A percentile compares a stretch with the other conserved stretches of the same genome.
phyloP scores from a whole-genome alignment of 2,888 invertebrate genomes.

The Drosophila cracens region DNA sequence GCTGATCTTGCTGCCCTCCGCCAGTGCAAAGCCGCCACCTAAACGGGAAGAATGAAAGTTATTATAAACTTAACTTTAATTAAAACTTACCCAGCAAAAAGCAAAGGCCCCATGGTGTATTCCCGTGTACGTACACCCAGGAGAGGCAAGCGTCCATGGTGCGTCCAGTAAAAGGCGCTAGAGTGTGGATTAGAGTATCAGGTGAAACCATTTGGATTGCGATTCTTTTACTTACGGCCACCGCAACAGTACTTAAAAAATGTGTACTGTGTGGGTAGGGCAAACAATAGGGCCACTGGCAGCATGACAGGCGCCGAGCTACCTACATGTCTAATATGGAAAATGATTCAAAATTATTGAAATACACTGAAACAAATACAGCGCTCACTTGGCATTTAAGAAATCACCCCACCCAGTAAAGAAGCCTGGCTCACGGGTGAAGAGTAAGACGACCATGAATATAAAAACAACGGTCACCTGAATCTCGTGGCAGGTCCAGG shows the following conservation, averaged over 20 bases:
- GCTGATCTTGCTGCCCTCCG: constrained; percentile 92
- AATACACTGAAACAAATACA: background rate
- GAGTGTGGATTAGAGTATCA: background rate
- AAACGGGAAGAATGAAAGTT: background rate
- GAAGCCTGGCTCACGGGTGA: constrained; percentile 94
- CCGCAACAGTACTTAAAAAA: constrained; percentile 88
- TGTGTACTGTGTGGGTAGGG: constrained; percentile 91
- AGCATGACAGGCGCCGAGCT: constrained; percentile 89
- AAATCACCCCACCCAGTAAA: constrained; percentile 92
- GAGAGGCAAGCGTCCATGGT: constrained; percentile 88
- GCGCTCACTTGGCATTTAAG: constrained; percentile 58
- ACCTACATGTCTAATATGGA: constrained; percentile 52
- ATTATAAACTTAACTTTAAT: background rate
- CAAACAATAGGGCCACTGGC: constrained; percentile 91
- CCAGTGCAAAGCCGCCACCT: constrained; percentile 95
- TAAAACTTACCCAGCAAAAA: constrained; percentile 89
- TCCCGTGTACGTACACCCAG: constrained; percentile 92
- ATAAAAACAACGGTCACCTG: constrained; percentile 89
- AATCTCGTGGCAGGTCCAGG: constrained; percentile 90
- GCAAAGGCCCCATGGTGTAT: constrained; percentile 94
- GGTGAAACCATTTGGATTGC: background rate
- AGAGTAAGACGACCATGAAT: constrained; percentile 91
- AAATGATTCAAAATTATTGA: background rate
- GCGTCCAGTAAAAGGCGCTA: constrained; percentile 79
- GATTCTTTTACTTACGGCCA: constrained; percentile 40